Evolutionary conservation across 2,888 invertebrate species (phyloP).

Genomic region (Callinectes sapidus): DNA sequence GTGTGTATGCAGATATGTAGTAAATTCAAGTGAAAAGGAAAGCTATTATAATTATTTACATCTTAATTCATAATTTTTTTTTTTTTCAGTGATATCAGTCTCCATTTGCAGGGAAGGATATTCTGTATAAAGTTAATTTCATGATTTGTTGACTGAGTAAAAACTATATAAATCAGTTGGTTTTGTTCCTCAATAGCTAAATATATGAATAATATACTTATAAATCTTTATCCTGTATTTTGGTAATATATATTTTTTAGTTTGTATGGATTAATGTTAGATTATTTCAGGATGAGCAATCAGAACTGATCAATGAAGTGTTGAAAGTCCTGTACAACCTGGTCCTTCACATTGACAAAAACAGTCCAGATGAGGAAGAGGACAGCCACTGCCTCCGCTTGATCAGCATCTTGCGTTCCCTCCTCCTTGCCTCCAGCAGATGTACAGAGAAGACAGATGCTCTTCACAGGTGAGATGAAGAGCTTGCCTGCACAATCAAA

Average conservation of each 20-base stretch:
- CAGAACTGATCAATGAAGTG: constrained; percentile 77
- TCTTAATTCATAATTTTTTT: not conserved
- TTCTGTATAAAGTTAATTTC: not conserved
- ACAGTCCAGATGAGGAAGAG: constrained; percentile 80
- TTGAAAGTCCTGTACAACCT: constrained; percentile 78
- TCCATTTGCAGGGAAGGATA: not conserved
- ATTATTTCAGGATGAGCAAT: constrained; percentile 74
- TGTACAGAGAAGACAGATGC: constrained; percentile 62
- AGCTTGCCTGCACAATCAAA: not conserved
- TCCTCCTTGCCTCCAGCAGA: constrained; percentile 79
- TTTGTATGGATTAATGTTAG: not conserved
- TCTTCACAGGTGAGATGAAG: constrained; percentile 62
- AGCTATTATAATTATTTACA: no score
- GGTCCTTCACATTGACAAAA: constrained; percentile 76
- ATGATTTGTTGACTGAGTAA: no score
- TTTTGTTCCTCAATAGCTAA: not conserved
- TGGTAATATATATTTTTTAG: not conserved
- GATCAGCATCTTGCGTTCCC: constrained; percentile 83
- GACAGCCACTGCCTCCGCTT: constrained; percentile 85
- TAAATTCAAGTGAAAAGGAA: not conserved
- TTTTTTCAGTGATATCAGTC: not conserved
- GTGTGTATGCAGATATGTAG: not conserved
- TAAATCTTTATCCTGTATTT: not conserved
- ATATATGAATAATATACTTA: no score
- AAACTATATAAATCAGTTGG: not conserved